phyloP scores from a whole-genome alignment of 2,888 invertebrate genomes.

The Plebejus argus region DNA sequence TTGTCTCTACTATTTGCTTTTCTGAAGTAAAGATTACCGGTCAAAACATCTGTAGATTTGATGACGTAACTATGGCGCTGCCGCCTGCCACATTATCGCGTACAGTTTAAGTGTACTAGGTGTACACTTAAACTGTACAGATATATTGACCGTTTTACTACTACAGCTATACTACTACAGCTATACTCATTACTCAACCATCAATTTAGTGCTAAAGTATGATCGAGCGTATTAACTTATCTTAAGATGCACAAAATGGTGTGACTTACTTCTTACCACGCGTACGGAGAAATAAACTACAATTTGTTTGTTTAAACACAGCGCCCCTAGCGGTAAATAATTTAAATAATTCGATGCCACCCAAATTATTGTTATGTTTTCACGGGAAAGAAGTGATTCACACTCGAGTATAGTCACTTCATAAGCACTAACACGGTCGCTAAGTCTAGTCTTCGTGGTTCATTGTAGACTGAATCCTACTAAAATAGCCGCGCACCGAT shows the following conservation, averaged over 20 bases:
- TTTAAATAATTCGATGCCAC: too few species aligned
- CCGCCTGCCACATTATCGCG: not conserved
- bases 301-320: too few species aligned
- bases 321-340: too few species aligned
- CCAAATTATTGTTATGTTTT: too few species aligned
- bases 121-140: not conserved
- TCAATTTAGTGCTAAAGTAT: not conserved
- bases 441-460: constrained; percentile 9
- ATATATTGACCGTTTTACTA: not conserved
- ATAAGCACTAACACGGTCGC: not conserved
- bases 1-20: not conserved
- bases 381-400: too few species aligned
- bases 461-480: constrained; percentile 22
- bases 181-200: not conserved
- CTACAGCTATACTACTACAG: too few species aligned
- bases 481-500: not conserved
- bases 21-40: not conserved
- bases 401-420: not conserved
- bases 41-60: too few species aligned
- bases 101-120: not conserved
- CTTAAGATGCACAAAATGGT: not conserved
- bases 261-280: not conserved
- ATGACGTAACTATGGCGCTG: not conserved
- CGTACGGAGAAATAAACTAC: too few species aligned
- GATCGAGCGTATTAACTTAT: not conserved